A percentile compares a stretch with the other conserved stretches of the same genome.
Evolutionary conservation across 2,797 vertebrate species (phyloP).

Genomic region (Hydrolagus colliei): DNA sequence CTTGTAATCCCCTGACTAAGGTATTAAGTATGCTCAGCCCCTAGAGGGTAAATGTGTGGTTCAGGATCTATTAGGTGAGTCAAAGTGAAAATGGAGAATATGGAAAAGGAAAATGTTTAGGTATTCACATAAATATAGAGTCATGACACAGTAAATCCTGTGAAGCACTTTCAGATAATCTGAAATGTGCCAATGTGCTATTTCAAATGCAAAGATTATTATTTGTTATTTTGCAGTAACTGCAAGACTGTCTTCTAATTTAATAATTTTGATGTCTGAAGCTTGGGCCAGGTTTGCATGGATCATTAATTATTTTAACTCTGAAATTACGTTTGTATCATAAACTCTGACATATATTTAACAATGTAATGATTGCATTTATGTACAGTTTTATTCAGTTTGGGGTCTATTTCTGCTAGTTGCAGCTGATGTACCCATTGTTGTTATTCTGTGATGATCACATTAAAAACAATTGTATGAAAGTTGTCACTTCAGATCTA

Average conservation of each 20-base stretch:
- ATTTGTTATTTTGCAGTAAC: too few species aligned
- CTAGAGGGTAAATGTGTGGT: not conserved
- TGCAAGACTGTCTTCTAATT: too few species aligned
- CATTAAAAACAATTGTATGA: not conserved
- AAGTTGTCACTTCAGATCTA: not conserved
- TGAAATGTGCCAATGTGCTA: too few species aligned
- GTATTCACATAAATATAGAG: too few species aligned
- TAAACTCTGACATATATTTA: not conserved
- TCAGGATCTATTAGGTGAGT: not conserved
- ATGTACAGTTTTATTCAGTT: not conserved
- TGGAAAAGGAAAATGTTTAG: not conserved
- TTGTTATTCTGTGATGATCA: not conserved
- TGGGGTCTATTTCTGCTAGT: not conserved
- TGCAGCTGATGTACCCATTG: not conserved
- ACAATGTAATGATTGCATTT: not conserved
- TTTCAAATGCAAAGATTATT: too few species aligned
- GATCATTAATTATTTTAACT: not conserved
- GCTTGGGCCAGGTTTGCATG: not conserved
- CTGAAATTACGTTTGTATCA: not conserved
- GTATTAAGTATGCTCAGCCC: not conserved
- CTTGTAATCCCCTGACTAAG: not conserved
- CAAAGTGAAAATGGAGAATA: not conserved
- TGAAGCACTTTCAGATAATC: too few species aligned
- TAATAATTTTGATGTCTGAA: too few species aligned
- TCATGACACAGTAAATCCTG: too few species aligned